Evolutionary conservation across 2,888 invertebrate species (phyloP), one percentile per base, ranked within the genome.

Genomic region (Nezara viridula): DNA sequence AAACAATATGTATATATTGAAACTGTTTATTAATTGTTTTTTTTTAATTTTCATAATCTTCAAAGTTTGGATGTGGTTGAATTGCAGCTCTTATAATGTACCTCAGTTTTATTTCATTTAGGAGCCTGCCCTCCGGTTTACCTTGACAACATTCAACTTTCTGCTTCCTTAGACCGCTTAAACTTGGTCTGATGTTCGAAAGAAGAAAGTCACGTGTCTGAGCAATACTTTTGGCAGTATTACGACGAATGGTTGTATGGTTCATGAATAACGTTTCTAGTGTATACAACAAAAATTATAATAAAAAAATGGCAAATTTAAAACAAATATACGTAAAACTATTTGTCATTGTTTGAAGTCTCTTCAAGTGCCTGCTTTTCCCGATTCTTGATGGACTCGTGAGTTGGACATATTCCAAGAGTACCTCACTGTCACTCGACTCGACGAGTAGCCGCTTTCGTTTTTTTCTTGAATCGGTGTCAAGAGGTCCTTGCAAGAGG

Each of bases 401-500:
- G 60, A 27, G 14, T 60, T 27, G 60, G 27, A 55, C 24, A 7
- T 7, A 10, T 55, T 9, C 27, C 60, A 60, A 60, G 16, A 60
- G 60, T 27, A 27, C 60, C 27, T 60, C 60, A 60, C 27, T 27
- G 27, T 14, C 27, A 60, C 27, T 27, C 60, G 16, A 60, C 3
- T 16, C 27, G 27, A 10, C 77, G 77, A 40, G 40, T 2, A 0
- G 40, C 24, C 12, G 77, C 77, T 77, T 77, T 77, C 77, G 77
- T 77, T 77, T 77, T 73, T 40, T 77, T 40, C 24, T 37, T 44
- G 77, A 77, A 77, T 77, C 21, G 7, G 40, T 77, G 77, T 77
- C 77, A 77, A 40, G 77, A 44, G 77, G 77, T 37, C 77, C 24
- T 44, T 4, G 77, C 9, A 24, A n/a, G 77, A 27, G 2, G 77